Base-by-base conservation (phyloP, 2,888 invertebrate genomes). In the Clanis bilineata region DNA sequence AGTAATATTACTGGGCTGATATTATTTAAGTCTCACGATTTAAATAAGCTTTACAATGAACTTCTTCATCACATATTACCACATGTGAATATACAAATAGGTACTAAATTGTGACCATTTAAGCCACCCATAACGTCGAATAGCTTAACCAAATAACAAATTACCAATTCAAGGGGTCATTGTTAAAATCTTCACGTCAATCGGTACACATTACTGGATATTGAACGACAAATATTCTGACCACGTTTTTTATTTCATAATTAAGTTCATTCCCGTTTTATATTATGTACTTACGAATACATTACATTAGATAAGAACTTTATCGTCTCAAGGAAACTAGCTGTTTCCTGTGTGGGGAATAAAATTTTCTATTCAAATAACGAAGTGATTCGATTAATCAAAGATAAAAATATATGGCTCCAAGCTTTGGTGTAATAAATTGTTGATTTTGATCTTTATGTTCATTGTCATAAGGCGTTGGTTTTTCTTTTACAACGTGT, bases 331-430 rank as follows among this genome's bases (percentile, higher is more conserved):
- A 60, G 60, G 61, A 61, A 63, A 63, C 59, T 55, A 60, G 38
- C 54, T 55, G 51, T 62, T 67, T 62, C 64, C 61, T 63, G 65
- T 63, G 62, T 41, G 54, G 38, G 39, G 25, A 45, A 36, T 60
- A 12, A 23, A 59, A 18, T 58, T 45, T 45, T 18, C 43, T 58
- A 51, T 44, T 58, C 56, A 65, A 62, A 62, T 62, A 60, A 64
- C 38, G 61, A 55, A 58, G 56, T 68, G 70, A 71, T 68, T 67
- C 63, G 62, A 68, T 69, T 65, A 63, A 62, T 66, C 62, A 57
- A 47, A 61, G 58, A 63, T 61, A 59, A 61, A 59, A 60, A 56
- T 32, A 57, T 43, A 58, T 43, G 32, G 10, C 32, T 32, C 6
- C 23, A 45, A n/a, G 25, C 23, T 23, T 22, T 25, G 6, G 6